Base-by-base conservation (phyloP, 23 tunicate genomes). In the Trididemnum miniatum region DNA sequence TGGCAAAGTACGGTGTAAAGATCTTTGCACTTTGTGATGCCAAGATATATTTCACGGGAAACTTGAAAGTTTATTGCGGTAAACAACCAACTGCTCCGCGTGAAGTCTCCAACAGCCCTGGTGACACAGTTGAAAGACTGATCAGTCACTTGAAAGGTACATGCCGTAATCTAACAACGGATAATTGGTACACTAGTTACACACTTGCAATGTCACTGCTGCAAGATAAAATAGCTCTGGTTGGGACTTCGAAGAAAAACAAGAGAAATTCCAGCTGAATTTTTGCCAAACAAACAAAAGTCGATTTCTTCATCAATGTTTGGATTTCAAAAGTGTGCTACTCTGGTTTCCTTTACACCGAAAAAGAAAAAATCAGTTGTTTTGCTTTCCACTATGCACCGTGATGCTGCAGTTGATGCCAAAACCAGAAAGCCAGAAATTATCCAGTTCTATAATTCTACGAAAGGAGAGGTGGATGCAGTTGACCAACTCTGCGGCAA, bases 281-380 rank as follows among this genome's bases (percentile, higher is more conserved):
- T 62, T 62, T 62, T 62, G 69, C 69, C 69, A 62, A 62, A 15
- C 27, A 62, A 62, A 62, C 27, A 62, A 62, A 62, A 62, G 27
- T 4, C 69, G 24, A 62, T 62, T 27, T 15, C 24, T 62, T 62
- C 69, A 20, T 62, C 69, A 62, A 62, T 62, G 69, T 62, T 20
- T 62, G 69, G 69, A 24, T 62, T 62, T 62, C 69, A 62, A 23
- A 62, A 62, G 27, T 4, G 23, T 15, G 69, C 27, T 62, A 15
- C 69, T 62, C 23, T 62, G 69, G 69, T 62, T 62, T 62, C 69
- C 27, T 62, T 62, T 62, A 62, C 24, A 20, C 69, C 69, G 7
- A 20, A 62, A 20, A 62, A 62, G 27, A 62, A 62, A 20, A 62
- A 62, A 23, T 62, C 69, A 23, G 69, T 62, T 62, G 27, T 62